Evolutionary conservation across 1,140 invertebrate genomes (phyloP), one percentile per base, ranked within the genome.

Genomic region (Meloidogyne exigua): DNA sequence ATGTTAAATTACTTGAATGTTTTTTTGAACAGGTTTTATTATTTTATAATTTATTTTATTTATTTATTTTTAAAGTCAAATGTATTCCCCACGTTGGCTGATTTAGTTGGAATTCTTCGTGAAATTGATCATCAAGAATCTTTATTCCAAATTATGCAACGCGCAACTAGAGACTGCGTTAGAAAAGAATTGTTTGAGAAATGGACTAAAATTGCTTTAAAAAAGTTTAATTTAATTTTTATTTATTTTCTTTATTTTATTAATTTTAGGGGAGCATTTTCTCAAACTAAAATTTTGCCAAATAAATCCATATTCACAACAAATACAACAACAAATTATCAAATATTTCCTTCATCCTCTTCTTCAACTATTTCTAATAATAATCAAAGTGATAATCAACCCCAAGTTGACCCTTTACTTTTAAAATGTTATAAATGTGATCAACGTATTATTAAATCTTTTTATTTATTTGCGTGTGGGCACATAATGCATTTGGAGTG

Each of bases 1-100:
- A 83, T 62, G 39, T 68, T 26, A 63, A 83, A 63, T 73, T 83
- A 39, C 26, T 83, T 21, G 44, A 76, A 28, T 84, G 77, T 77
- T 84, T 76, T 67, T 57, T 42, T 44, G 72, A 81, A 25, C 78
- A 68, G 21, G 76, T 77, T 28, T 26, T 5, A 21, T 79, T 21
- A 18, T 77, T 80, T 78, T 21, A 77, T 13, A 62, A 63, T 12
- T n/a, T 26, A 15, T n/a, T 5, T 10, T 67, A 36, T 18, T 36
- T 77, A 11, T 28, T 67, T n/a, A 67, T n/a, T n/a, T 32, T 57
- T 79, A 18, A 23, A 79, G 78, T 32, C 13, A 15, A 32, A 49
- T 66, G 78, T 83, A 4, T 80, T 82, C 39, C 26, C 23, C 10
- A 67, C 82, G 18, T 57, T 81, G 11, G 7, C 15, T 21, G 76